Evolutionary conservation across 2,888 invertebrate species (phyloP), one percentile per base, ranked within the genome.

Genomic region (Adelognathus sp.): DNA sequence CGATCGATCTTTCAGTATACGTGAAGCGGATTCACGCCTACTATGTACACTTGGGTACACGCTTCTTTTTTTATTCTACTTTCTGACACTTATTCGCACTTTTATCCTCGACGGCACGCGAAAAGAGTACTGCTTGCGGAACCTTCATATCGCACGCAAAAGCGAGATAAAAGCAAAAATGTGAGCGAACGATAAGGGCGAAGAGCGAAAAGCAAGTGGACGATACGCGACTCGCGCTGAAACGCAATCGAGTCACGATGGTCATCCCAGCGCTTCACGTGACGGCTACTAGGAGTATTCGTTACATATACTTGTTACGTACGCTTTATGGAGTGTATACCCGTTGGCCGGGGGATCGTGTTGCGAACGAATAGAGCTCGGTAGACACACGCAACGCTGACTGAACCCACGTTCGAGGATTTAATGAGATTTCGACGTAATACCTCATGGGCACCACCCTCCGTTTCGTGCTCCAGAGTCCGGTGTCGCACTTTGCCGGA

Each of bases 401-500:
- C 16, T 50, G n/a, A n/a, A 24, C 29, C 36, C n/a, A 67, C 54
- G 61, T 44, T 0, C 27, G 18, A 44, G 41, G 50, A 54, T 56
- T 75, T 67, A 67, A 67, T 66, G 74, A 52, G 39, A 67, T 74
- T 60, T 60, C 58, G 39, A 60, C 67, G 67, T 67, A 67, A 72
- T 54, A 33, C 54, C 63, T 27, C n/a, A n/a, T n/a, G 41, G 46
- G 60, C 39, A 50, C 52, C 31, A 41, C 39, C 16, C 60, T 41
- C 18, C 16, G 9, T 41, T 44, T 14, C 41, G n/a, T n/a, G 29
- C 18, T 60, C 24, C 27, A 63, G 21, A 52, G 61, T 54, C 14
- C 39, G 27, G 31, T 50, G 44, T 63, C 44, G 44, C 60, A 50
- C 60, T 67, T 60, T 74, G 50, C 24, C 52, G 29, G 14, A 66